Base-by-base conservation (phyloP, 2,113 vertebrate species). In the Naja naja region DNA sequence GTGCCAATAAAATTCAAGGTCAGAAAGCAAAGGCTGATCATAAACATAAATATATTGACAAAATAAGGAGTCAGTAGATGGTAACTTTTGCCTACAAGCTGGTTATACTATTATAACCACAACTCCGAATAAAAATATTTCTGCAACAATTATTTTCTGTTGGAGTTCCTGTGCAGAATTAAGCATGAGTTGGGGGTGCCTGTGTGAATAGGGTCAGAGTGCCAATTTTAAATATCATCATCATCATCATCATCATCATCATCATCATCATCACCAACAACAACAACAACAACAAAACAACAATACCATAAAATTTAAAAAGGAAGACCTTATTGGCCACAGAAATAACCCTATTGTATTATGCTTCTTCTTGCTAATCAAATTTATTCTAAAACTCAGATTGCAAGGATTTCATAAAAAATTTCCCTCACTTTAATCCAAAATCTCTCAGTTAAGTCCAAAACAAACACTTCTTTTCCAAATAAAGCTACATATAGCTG, bases 301-400 rank as follows among this genome's bases (percentile, higher is more conserved):
- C 30, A 16, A 11, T 18, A n/a, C 12, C 39, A 22, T 30, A 93
- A 85, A 88, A 49, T 86, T 0, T 1, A 1, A 14, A 91, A 12
- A 3, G 45, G 5, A 5, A n/a, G 25, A 92, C 90, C 81, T 16
- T 4, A 0, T 54, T 8, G 16, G 39, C 52, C 88, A 96, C 88
- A 94, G 94, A 96, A 97, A 96, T 47, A 86, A 18, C 1, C 90
- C 39, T 69, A 89, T 92, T 34, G 20, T 87, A n/a, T 52, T 34
- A 49, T 60, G 5, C 2, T 56, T 86, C 5, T 8, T 4, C 69
- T 23, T 23, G 14, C 23, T 27, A 30, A 64, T n/a, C 45, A 88
- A 52, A 88, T 12, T 25, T 53, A 56, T 34, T 25, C 43, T 25
- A 74, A 69, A 69, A 20, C 3, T 91, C 25, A 34, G 27, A 52